A percentile compares a stretch with the other conserved stretches of the same genome.
These are phyloP conservation scores for Drosophila anomalipes DNA, from an alignment of 2,888 invertebrate genomes.

Conservation along the genomic window DNA sequence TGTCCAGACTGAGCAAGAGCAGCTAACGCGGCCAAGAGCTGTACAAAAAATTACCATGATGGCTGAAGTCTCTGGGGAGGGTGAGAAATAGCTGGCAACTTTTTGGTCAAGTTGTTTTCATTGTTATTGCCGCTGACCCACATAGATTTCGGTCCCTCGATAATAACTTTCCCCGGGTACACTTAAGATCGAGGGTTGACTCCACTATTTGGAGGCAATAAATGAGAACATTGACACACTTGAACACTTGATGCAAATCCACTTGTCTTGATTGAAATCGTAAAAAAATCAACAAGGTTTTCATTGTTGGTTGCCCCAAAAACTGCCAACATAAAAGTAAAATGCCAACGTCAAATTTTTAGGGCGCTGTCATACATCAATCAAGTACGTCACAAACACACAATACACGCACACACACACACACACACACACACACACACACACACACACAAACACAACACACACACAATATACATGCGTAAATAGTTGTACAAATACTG, in stretches of 20 bases:
- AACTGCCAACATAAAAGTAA: constrained; percentile 70
- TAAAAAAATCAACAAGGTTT: constrained; percentile 66
- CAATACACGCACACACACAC: constrained; percentile 15
- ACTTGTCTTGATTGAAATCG: constrained; percentile 80
- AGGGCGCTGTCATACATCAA: constrained; percentile 58
- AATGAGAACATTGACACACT: constrained; percentile 58
- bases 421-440: neutral
- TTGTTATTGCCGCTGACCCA: constrained; percentile 54
- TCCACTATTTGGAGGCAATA: constrained; percentile 32
- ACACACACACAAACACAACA: constrained; percentile 16
- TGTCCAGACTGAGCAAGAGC: neutral
- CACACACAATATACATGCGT: constrained; percentile 32
- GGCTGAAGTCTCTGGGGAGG: constrained; percentile 3
- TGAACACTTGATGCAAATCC: constrained; percentile 71
- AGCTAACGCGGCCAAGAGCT: constrained; percentile 38
- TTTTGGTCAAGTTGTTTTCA: constrained; percentile 41
- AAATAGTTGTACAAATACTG: constrained; percentile 41
- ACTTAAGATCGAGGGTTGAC: constrained; percentile 11
- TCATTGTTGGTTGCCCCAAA: constrained; percentile 35
- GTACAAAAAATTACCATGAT: constrained; percentile 33
- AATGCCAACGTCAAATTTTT: constrained; percentile 43
- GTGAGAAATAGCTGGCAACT: constrained; percentile 6
- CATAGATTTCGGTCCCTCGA: constrained; percentile 55
- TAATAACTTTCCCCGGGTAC: constrained; percentile 33
- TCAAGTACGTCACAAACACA: constrained; percentile 52